Evolutionary conservation across 1,140 invertebrate species (phyloP), one percentile per base, ranked within the genome.

Genomic region (Drosophila malerkotliana): DNA sequence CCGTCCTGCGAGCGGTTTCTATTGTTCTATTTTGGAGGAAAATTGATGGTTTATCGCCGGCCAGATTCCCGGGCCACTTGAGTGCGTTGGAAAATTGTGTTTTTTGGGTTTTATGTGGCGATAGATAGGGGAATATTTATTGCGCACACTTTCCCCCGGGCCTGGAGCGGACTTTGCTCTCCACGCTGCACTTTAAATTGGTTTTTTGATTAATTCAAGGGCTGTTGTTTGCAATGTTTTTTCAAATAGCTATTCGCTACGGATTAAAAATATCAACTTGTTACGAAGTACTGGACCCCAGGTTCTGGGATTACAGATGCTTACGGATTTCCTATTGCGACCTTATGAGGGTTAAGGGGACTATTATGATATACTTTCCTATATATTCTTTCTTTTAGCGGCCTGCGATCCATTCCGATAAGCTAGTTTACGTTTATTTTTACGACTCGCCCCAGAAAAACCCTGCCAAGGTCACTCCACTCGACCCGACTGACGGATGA

Each of bases 91-190:
- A 69, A 48, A 69, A 69, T 69, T 57, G 18, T 69, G 68, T 57
- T 49, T 71, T 57, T 10, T 44, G 41, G 66, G 41, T 49, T 69
- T 68, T 68, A 48, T 55, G 64, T 41, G 64, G 15, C 32, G 67
- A 71, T 71, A 71, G 64, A 69, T 69, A 69, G 66, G 66, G 66
- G 8, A 21, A 69, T 41, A 71, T 71, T 69, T 71, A 71, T 57
- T 39, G 64, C 44, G 15, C 18, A 69, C 63, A 68, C 64, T 68
- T 68, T 67, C 39, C 32, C 48, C n/a, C 4, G 26, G 57, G 61
- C 12, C 10, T 32, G 62, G 41, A 41, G 67, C 24, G 10, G 10
- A 18, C 8, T 12, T 34, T 14, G 14, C 4, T 44, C 15, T 2
- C 9, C 41, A 18, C 14, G 8, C 14, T 44, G 15, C 8, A 52